Conservation (phyloP, 2,113 vertebrate species). For the Apteryx owenii region DNA sequence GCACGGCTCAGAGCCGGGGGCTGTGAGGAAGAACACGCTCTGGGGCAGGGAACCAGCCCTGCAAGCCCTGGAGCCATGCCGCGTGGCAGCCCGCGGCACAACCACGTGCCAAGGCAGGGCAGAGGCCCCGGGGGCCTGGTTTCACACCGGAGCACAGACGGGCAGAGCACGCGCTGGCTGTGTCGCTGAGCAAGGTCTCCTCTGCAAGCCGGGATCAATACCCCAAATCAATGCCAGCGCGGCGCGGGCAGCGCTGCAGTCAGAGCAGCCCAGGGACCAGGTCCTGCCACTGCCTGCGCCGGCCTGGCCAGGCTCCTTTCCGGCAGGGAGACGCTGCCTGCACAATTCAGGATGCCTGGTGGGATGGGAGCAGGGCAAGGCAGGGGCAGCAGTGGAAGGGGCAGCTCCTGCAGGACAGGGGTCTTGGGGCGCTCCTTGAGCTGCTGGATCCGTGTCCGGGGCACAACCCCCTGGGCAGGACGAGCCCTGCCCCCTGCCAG, state of each 20-base stretch:
- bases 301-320: not conserved
- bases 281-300: not conserved
- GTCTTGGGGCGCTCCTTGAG: rapidly evolving
- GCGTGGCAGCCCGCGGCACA: not conserved
- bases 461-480: rapidly evolving
- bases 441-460: not conserved
- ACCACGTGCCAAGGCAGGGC: rapidly evolving
- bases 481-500: not conserved
- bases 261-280: rapidly evolving
- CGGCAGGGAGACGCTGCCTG: rapidly evolving
- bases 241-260: not conserved
- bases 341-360: not conserved
- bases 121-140: not conserved
- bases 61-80: no score
- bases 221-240: not conserved
- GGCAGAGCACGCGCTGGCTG: rapidly evolving
- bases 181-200: not conserved
- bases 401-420: not conserved
- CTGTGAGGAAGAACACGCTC: no score
- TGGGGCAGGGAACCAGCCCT: no score
- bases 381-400: not conserved
- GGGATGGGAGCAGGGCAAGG: rapidly evolving
- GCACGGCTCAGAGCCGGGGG: no score
- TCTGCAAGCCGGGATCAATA: rapidly evolving
- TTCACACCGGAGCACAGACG: rapidly evolving